Evolutionary conservation across 2,888 invertebrate genomes (phyloP), one percentile per base, ranked within the genome.

Genomic region (Frankliniella fusca): DNA sequence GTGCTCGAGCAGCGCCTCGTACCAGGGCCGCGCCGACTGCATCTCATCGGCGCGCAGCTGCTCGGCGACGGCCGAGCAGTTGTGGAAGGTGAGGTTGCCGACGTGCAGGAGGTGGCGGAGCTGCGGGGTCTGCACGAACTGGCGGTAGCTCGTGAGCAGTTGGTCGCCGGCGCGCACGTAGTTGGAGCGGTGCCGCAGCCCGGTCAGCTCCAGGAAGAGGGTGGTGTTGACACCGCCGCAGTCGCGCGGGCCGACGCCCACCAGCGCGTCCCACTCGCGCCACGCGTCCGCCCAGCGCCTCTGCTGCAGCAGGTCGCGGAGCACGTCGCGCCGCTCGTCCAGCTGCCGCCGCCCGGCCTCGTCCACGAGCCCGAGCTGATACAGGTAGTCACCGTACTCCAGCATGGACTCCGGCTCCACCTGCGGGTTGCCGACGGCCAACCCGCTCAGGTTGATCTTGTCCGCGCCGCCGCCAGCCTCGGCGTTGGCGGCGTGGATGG

Each of bases 371-470:
- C 95, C 95, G 82, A 94, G 88, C 87, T 95, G 94, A 86, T 94
- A 94, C 81, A 96, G 90, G 88, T 95, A 95, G 86, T 94, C 93
- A 2, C 94, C 92, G 86, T 95, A 95, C 18, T 93, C 88, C 8
- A 95, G 86, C 87, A 95, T 95, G 88, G 95, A 92, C 83, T 91
- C 90, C 0, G 95, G 95, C 88, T 96, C 95, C 83, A 93, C 92
- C 0, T 94, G 88, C 0, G 95, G 95, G 88, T 95, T 95, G 1
- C 95, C 95, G 85, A 96, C 95, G 0, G 92, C 91, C 84, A 94
- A 87, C 8, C 93, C 94, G 88, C 92, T 90, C 79, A 93, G 87
- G 87, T 94, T 94, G 23, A 95, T 93, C 87, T 92, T 80, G 80
- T 9, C 38, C 48, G n/a, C n/a, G 48, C 20, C 48, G 50, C 20